phyloP scores from a whole-genome alignment of 2,888 invertebrate genomes.

The Apotomis turbidana region DNA sequence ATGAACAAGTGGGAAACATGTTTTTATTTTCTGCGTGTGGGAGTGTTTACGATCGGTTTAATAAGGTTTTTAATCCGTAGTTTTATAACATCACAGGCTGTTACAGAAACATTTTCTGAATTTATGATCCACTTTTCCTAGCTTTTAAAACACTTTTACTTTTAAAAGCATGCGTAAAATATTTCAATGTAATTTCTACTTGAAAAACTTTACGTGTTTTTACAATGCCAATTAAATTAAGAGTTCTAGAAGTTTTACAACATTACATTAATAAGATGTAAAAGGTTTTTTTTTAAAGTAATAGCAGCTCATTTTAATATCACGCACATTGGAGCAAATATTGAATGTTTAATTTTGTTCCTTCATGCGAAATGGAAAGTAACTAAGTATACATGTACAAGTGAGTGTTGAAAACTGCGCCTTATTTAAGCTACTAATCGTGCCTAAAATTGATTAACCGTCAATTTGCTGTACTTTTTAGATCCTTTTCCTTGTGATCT shows the following conservation, averaged over 20 bases:
- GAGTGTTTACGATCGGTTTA: conserved; percentile 30
- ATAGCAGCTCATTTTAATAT: no score
- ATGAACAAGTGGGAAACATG: background rate
- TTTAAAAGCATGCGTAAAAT: background rate
- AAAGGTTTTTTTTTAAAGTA: no score
- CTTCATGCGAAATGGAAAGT: no score
- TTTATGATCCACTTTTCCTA: conserved; percentile 55
- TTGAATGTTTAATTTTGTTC: no score
- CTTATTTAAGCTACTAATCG: no score
- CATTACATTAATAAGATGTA: background rate
- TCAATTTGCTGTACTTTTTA: no score
- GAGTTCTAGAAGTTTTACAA: background rate
- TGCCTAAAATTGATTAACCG: no score
- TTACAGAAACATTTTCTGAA: conserved; percentile 53
- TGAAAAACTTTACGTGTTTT: conserved; percentile 4
- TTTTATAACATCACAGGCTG: conserved; percentile 72
- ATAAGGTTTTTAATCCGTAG: conserved; percentile 57
- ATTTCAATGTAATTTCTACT: background rate
- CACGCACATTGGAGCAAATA: no score
- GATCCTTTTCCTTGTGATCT: no score
- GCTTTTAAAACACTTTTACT: conserved; percentile 9
- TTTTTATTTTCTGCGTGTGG: background rate
- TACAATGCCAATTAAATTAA: conserved; percentile 26
- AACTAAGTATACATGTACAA: no score
- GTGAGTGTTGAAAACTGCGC: no score